Conservation (phyloP, 2,888 invertebrate genomes). For the Maniola hyperantus region DNA sequence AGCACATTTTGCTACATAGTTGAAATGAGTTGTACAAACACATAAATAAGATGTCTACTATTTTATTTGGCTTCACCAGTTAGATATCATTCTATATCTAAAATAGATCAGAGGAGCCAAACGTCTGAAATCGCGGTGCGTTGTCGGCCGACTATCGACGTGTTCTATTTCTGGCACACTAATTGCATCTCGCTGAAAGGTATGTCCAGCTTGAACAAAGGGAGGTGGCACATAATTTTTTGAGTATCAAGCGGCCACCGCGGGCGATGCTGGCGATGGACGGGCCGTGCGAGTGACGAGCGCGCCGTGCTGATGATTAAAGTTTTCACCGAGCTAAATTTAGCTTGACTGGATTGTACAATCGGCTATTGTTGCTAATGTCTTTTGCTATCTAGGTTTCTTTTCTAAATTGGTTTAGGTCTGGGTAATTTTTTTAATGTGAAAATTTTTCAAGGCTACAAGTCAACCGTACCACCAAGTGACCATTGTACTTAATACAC, state of each 20-base stretch:
- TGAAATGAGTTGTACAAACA: slow-evolving; percentile 39
- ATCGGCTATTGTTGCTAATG: slow-evolving; percentile 27
- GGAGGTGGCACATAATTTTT: slow-evolving; percentile 79
- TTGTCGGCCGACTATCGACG: slow-evolving; percentile 73
- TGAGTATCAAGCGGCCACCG: slow-evolving; percentile 77
- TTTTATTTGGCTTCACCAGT: slow-evolving; percentile 60
- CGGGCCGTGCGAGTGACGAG: slow-evolving; percentile 70
- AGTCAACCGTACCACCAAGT: neutral
- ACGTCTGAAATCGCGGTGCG: slow-evolving; percentile 73
- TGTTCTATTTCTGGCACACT: slow-evolving; percentile 76
- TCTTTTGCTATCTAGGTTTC: slow-evolving; percentile 14
- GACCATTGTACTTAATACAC: neutral
- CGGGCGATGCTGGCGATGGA: slow-evolving; percentile 67
- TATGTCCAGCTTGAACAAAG: slow-evolving; percentile 82
- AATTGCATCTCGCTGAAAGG: slow-evolving; percentile 82
- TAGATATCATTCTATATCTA: slow-evolving; percentile 74
- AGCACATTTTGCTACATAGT: slow-evolving; percentile 50
- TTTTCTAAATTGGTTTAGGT: neutral
- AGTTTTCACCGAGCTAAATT: slow-evolving; percentile 80
- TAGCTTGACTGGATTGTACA: slow-evolving; percentile 48
- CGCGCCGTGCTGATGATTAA: slow-evolving; percentile 71
- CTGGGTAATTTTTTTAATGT: neutral
- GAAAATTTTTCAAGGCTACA: neutral
- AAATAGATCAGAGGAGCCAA: slow-evolving; percentile 78
- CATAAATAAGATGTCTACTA: slow-evolving; percentile 46